phyloP scores from a whole-genome alignment of 2,888 invertebrate genomes.

The Onthophagus sagittarius region DNA sequence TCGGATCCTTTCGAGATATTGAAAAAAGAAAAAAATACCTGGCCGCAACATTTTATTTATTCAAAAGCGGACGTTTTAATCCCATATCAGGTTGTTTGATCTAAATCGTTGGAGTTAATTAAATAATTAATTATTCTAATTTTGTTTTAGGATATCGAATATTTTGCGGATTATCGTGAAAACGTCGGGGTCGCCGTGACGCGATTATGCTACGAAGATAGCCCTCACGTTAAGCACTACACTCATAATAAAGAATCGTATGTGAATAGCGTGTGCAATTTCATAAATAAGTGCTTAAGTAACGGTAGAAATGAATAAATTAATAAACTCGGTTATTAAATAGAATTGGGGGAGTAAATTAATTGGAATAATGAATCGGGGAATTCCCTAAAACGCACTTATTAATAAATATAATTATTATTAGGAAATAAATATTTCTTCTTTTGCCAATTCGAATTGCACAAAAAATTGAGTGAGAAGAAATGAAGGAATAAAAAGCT shows the following conservation, averaged over 20 bases:
- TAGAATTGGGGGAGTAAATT: not conserved
- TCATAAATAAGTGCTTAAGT: constrained; percentile 57
- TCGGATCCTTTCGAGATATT: constrained; percentile 58
- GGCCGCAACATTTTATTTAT: constrained; percentile 71
- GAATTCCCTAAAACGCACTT: not conserved
- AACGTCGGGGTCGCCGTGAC: constrained; percentile 59
- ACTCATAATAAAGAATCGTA: constrained; percentile 60
- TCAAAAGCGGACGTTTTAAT: constrained; percentile 68
- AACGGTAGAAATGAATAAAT: constrained; percentile 27
- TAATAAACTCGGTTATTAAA: not conserved
- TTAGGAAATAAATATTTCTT: too few relatives aligned
- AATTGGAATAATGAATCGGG: not conserved
- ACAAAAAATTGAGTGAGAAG: too few relatives aligned
- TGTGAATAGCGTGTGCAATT: constrained; percentile 57
- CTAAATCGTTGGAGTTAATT: not conserved
- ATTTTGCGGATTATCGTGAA: constrained; percentile 58
- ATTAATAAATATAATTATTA: too few relatives aligned
- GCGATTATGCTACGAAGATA: constrained; percentile 63
- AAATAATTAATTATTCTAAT: not conserved
- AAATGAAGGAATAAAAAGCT: too few relatives aligned
- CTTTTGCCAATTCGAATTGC: too few relatives aligned
- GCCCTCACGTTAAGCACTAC: constrained; percentile 72
- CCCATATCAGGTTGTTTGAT: constrained; percentile 55
- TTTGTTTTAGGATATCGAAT: constrained; percentile 59
- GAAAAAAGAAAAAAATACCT: constrained; percentile 56